phyloP scores from a whole-genome alignment of 2,797 vertebrate genomes.

The Choloepus didactylus region DNA sequence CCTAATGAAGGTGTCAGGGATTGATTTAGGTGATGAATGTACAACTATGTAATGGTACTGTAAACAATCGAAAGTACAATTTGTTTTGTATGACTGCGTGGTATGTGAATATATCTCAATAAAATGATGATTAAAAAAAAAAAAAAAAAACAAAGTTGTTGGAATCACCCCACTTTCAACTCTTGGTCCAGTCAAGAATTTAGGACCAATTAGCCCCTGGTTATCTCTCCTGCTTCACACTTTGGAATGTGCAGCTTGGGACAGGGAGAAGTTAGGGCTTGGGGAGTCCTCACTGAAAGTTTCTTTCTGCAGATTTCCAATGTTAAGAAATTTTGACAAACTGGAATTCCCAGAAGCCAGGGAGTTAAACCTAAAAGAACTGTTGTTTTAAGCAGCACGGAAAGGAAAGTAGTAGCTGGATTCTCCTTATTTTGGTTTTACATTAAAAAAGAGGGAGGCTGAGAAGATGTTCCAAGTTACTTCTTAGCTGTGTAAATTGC shows the following conservation, averaged over 20 bases:
- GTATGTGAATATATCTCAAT: too few species aligned
- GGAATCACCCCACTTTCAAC: conserved; percentile 53
- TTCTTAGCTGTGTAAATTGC: conserved; percentile 64
- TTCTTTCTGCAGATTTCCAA: conserved; percentile 74
- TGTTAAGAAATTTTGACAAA: conserved; percentile 17
- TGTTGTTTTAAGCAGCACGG: conserved; percentile 88
- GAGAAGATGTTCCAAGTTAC: conserved; percentile 78
- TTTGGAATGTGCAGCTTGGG: conserved; percentile 93
- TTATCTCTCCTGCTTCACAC: conserved; percentile 84
- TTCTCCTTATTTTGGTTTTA: conserved; percentile 82
- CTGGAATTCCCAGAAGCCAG: conserved; percentile 65
- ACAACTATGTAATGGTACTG: too few species aligned
- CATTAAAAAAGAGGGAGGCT: conserved; percentile 76
- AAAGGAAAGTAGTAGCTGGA: conserved; percentile 87
- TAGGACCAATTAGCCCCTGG: conserved; percentile 53
- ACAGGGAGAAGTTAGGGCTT: conserved; percentile 92
- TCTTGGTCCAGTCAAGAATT: conserved; percentile 59
- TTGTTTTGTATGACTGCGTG: too few species aligned
- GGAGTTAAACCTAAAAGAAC: conserved; percentile 77
- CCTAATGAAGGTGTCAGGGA: too few species aligned
- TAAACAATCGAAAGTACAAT: too few species aligned
- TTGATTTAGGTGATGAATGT: too few species aligned
- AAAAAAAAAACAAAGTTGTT: not conserved
- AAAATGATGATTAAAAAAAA: too few species aligned
- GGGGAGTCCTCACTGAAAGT: conserved; percentile 90